phyloP scores from a whole-genome alignment of 2,113 vertebrate genomes.

The Amazona vittata region DNA sequence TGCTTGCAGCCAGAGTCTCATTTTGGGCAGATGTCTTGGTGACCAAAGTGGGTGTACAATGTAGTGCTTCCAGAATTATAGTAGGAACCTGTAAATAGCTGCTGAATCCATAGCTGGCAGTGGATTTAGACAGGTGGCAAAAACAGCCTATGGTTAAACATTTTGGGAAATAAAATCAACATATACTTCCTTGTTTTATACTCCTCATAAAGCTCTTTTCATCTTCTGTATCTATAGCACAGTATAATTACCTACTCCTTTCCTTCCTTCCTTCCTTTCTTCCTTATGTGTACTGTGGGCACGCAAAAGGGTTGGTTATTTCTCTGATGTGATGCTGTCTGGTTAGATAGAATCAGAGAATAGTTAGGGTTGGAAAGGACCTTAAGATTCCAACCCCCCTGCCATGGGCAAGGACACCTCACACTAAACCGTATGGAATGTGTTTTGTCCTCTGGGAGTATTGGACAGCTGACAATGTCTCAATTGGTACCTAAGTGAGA shows the following conservation, averaged over 20 bases:
- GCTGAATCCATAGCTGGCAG: neutral
- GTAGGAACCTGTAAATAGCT: neutral
- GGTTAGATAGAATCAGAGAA: neutral
- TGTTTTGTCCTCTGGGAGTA: neutral
- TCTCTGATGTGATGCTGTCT: neutral
- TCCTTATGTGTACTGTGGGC: neutral
- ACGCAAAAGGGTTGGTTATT: neutral
- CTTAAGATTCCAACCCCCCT: too few species aligned
- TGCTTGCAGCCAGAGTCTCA: neutral
- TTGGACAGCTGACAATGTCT: neutral
- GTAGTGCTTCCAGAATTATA: neutral
- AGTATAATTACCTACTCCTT: neutral
- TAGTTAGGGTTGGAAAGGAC: too few species aligned
- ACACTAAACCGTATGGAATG: neutral
- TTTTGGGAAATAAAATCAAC: neutral
- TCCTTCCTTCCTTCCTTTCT: neutral
- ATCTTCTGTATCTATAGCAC: neutral
- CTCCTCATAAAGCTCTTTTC: neutral
- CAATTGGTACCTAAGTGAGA: neutral
- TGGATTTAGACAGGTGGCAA: neutral
- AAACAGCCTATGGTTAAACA: neutral
- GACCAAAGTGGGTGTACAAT: accelerated
- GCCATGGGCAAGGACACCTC: too few species aligned
- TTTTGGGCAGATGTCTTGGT: neutral
- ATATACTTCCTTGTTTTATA: neutral